phyloP scores from a whole-genome alignment of 1,140 invertebrate genomes.

The Hetaerina americana region DNA sequence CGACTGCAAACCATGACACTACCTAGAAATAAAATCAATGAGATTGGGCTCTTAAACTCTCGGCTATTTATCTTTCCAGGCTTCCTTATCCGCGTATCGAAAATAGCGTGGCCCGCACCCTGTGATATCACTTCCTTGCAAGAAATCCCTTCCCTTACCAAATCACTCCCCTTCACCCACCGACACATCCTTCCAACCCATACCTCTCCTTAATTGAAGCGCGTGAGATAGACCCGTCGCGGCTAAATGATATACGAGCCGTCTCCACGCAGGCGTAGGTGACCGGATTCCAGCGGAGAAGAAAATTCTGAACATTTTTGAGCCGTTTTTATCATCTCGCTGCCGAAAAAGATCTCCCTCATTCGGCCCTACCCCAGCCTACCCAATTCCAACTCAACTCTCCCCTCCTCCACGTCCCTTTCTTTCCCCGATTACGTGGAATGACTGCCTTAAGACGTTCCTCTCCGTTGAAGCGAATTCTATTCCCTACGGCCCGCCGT shows the following conservation, averaged over 20 bases:
- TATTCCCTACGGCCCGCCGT: neutral
- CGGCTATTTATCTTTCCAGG: no score
- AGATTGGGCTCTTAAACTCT: no score
- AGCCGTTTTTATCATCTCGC: neutral
- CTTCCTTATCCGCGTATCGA: neutral
- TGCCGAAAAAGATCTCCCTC: neutral
- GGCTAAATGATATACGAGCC: neutral
- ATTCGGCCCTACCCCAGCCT: neutral
- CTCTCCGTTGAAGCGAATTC: no score
- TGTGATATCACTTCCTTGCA: neutral
- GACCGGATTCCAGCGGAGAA: neutral
- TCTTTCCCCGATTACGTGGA: neutral
- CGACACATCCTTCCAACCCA: neutral
- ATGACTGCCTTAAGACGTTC: no score
- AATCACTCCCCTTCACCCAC: neutral
- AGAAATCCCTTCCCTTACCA: no score
- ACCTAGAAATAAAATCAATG: no score
- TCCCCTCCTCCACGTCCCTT: neutral
- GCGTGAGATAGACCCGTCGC: neutral
- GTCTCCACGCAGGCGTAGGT: neutral
- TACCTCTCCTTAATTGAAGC: neutral
- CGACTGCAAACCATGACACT: no score
- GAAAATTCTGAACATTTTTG: slow-evolving; percentile 1
- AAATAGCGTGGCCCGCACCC: neutral
- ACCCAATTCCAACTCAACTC: neutral